A percentile compares a stretch with the other conserved stretches of the same genome.
These are phyloP conservation scores for Oenanthe melanoleuca DNA, from an alignment of 2,113 vertebrate species.

Conservation along the genomic window DNA sequence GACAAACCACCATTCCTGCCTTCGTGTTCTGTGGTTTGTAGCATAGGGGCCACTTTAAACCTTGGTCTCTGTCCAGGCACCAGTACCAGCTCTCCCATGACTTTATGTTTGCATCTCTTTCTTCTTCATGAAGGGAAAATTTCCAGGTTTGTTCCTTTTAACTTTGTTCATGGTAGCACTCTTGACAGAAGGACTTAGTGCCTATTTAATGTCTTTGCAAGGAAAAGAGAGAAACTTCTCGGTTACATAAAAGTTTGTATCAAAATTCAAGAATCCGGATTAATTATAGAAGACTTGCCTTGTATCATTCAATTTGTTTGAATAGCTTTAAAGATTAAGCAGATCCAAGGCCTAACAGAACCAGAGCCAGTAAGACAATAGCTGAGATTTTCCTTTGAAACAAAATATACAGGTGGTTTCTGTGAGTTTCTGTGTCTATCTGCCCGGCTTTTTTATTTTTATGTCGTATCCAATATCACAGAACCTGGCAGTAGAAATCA, in stretches of 20 bases:
- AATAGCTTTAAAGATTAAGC: constrained; percentile 70
- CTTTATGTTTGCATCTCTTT: not conserved
- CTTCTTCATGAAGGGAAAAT: not conserved
- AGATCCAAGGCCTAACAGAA: constrained; percentile 66
- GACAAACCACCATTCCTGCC: not conserved
- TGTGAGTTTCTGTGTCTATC: constrained; percentile 68
- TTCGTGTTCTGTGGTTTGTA: not conserved
- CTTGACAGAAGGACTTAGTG: constrained; percentile 55
- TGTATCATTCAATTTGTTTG: constrained; percentile 53
- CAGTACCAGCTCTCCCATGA: constrained; percentile 11
- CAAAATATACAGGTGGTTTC: constrained; percentile 78
- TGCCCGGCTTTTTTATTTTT: constrained; percentile 70
- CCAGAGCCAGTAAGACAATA: constrained; percentile 67
- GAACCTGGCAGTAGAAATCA: constrained; percentile 68
- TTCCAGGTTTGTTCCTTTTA: constrained; percentile 31
- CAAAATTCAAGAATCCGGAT: constrained; percentile 65
- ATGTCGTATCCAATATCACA: constrained; percentile 74
- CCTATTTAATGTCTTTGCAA: constrained; percentile 45
- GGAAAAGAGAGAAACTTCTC: constrained; percentile 51
- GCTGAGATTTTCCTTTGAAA: constrained; percentile 78
- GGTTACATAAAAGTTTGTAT: constrained; percentile 62
- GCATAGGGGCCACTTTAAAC: not conserved
- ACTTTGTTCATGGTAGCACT: not conserved
- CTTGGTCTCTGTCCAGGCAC: not conserved
- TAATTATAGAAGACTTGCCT: constrained; percentile 53